phyloP scores from a whole-genome alignment of 2,888 invertebrate genomes.

The Microplitis deprimator region DNA sequence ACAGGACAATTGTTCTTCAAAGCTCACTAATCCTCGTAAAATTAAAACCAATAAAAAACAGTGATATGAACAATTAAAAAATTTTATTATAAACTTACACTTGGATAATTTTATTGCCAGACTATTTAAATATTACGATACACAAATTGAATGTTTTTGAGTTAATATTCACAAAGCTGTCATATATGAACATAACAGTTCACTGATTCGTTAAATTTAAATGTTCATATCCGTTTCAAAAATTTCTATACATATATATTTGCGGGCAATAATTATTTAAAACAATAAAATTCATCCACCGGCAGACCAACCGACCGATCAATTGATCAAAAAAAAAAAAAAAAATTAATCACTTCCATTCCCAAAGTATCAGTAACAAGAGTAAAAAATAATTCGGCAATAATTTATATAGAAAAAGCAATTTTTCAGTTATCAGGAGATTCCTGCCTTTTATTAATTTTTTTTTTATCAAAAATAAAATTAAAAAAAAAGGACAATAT shows the following conservation, averaged over 20 bases:
- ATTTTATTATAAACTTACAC: not conserved
- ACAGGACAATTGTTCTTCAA: not conserved
- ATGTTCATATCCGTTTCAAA: not conserved
- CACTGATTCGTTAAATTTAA: constrained; percentile 28
- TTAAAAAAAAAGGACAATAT: too few relatives aligned
- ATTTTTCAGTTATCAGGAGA: too few relatives aligned
- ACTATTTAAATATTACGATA: not conserved
- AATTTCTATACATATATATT: not conserved
- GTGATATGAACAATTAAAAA: not conserved
- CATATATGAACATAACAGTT: constrained; percentile 10
- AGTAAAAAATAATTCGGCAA: not conserved
- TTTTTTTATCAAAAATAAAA: too few relatives aligned
- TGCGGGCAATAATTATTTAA: not conserved
- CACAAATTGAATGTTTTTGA: constrained; percentile 13
- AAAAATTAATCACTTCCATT: not conserved
- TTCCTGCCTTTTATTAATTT: too few relatives aligned
- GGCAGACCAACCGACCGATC: not conserved
- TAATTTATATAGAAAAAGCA: not conserved
- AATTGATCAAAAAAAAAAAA: too few relatives aligned
- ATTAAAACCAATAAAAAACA: not conserved
- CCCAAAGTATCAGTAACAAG: not conserved
- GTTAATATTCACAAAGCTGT: constrained; percentile 26
- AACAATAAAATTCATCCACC: not conserved
- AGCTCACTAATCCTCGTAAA: too few relatives aligned
- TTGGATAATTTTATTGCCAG: constrained; percentile 17